Evolutionary conservation across 2,888 invertebrate species (phyloP).

Genomic region (Homarus gammarus): DNA sequence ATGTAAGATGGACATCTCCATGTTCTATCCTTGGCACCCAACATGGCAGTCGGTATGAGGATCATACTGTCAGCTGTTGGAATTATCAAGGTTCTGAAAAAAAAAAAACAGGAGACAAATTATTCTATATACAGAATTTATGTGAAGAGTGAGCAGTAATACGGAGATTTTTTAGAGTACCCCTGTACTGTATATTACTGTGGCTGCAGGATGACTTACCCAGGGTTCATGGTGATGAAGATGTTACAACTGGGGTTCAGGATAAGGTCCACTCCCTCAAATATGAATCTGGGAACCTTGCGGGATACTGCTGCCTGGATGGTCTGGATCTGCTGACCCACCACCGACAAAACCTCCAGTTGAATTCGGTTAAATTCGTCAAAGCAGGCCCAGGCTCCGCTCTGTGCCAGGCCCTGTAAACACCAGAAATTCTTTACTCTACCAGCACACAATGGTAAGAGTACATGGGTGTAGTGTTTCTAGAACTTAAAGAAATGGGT

Average conservation of each 20-base stretch:
- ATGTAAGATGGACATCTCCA: not conserved
- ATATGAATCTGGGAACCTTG: conserved; percentile 79
- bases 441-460: not conserved
- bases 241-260: conserved; percentile 90
- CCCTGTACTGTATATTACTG: not conserved
- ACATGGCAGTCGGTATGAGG: not conserved
- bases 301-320: conserved; percentile 80
- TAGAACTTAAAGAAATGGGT: no score
- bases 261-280: conserved; percentile 82
- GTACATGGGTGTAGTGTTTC: no score
- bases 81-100: not conserved
- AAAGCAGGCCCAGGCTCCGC: conserved; percentile 93
- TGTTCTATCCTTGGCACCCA: not conserved
- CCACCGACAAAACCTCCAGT: conserved; percentile 90
- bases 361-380: conserved; percentile 95
- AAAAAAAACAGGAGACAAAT: not conserved
- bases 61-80: not conserved
- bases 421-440: not conserved
- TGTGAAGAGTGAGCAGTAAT: not conserved
- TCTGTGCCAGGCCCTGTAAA: conserved; percentile 86
- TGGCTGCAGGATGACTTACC: conserved; percentile 79
- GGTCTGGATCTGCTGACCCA: conserved; percentile 85
- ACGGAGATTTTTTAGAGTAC: not conserved
- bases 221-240: conserved; percentile 88
- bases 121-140: not conserved